Evolutionary conservation across 2,113 vertebrate genomes (phyloP).

Genomic region (Ondatra zibethicus): DNA sequence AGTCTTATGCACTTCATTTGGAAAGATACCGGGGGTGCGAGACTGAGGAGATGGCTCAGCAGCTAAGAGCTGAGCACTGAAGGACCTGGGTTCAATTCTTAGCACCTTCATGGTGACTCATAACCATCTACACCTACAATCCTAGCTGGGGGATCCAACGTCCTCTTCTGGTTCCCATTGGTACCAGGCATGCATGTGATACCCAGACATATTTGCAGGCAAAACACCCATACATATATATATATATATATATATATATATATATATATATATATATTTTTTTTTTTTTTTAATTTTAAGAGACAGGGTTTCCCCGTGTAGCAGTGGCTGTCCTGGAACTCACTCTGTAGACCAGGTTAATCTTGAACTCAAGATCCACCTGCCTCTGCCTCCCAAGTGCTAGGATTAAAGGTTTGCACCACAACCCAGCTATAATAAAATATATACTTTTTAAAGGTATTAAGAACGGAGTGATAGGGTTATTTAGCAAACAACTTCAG

Average conservation of each 20-base stretch:
- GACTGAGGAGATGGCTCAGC: not conserved
- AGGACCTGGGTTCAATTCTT: not conserved
- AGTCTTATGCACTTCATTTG: not conserved
- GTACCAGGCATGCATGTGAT: not conserved
- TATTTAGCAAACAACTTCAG: not conserved
- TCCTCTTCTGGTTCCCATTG: not conserved
- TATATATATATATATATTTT: no score
- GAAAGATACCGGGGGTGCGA: not conserved
- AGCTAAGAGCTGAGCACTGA: not conserved
- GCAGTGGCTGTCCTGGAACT: not conserved
- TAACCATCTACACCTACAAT: not conserved
- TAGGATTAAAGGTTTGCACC: not conserved
- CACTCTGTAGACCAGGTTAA: not conserved
- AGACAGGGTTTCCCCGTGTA: not conserved
- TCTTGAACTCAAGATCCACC: not conserved
- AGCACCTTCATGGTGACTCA: not conserved
- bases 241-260: no score
- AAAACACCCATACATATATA: not conserved
- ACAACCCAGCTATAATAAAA: not conserved
- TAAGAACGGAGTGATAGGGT: not conserved
- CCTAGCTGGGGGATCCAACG: not conserved
- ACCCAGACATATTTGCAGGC: not conserved
- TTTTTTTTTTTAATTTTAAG: not conserved
- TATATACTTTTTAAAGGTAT: not conserved
- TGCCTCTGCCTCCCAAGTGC: not conserved